phyloP scores from a whole-genome alignment of 2,113 vertebrate species.

The Rhea pennata region DNA sequence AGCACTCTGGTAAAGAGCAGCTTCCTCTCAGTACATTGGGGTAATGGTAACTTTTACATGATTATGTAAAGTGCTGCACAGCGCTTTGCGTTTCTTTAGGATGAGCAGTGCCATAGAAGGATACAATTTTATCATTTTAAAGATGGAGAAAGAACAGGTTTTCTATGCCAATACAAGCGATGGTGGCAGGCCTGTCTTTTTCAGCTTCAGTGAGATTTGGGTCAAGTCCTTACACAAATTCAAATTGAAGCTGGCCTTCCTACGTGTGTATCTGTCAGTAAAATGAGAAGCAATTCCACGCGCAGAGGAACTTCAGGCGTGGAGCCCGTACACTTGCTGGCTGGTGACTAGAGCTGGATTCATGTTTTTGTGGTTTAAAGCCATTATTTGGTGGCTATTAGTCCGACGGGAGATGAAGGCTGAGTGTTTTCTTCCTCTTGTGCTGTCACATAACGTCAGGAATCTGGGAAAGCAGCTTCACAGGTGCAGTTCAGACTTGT shows the following conservation, averaged over 20 bases:
- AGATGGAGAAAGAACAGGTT: background rate
- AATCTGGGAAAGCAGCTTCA: background rate
- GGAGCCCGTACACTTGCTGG: background rate
- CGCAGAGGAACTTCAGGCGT: background rate
- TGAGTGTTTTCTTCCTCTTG: background rate
- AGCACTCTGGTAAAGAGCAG: background rate
- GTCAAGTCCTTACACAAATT: background rate
- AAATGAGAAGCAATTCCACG: background rate
- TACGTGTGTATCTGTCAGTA: background rate
- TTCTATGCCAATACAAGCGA: background rate
- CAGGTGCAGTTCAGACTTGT: background rate
- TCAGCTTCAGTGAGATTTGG: slow-evolving; percentile 1
- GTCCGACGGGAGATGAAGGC: background rate
- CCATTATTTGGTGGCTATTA: background rate
- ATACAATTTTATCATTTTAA: background rate
- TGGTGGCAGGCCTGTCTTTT: background rate
- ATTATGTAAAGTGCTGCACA: background rate
- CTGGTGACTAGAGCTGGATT: background rate
- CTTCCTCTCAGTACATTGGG: background rate
- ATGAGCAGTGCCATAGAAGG: background rate
- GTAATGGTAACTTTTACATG: background rate
- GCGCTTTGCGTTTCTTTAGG: slow-evolving; percentile 4
- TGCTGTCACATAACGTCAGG: background rate
- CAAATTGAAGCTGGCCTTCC: background rate
- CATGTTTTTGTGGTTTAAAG: background rate